A percentile compares a stretch with the other conserved stretches of the same genome.
These are phyloP conservation scores for Lasioglossum calceatum DNA, from an alignment of 2,888 invertebrate genomes.

Conservation along the genomic window DNA sequence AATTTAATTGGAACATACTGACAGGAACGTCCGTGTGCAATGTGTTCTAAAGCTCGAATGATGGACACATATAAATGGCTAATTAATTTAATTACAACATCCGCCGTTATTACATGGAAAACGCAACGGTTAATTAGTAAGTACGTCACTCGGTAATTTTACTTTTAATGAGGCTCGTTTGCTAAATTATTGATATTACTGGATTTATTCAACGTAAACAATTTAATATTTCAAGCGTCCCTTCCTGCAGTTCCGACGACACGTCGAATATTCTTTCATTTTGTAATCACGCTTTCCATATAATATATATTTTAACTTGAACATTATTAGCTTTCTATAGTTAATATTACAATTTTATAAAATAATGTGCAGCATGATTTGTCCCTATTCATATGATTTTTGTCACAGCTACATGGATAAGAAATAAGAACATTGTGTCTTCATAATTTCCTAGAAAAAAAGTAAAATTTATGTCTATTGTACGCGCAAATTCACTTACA, in stretches of 20 bases:
- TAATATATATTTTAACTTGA: background rate
- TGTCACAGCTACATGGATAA: too few species aligned
- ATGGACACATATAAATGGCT: conserved; percentile 42
- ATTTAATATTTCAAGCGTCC: conserved; percentile 1
- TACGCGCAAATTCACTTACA: too few species aligned
- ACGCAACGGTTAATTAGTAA: conserved; percentile 39
- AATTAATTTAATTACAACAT: conserved; percentile 56
- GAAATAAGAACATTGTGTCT: too few species aligned
- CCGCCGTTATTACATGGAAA: conserved; percentile 34
- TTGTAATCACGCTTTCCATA: background rate
- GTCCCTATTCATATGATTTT: too few species aligned
- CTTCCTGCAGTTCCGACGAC: too few species aligned
- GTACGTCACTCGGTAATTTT: conserved; percentile 25
- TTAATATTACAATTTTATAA: background rate
- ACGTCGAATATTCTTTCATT: background rate
- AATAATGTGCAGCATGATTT: background rate
- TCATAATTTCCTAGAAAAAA: background rate
- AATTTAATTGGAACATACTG: conserved; percentile 59
- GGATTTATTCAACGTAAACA: conserved; percentile 13
- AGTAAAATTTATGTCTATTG: background rate
- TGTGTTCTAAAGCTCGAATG: conserved; percentile 41
- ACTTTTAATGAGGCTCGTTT: conserved; percentile 13
- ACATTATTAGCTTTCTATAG: background rate
- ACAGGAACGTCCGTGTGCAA: conserved; percentile 38
- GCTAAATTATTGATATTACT: conserved; percentile 4